Conservation (phyloP, 2,888 invertebrate genomes). For the Philhelius pedissequus region DNA sequence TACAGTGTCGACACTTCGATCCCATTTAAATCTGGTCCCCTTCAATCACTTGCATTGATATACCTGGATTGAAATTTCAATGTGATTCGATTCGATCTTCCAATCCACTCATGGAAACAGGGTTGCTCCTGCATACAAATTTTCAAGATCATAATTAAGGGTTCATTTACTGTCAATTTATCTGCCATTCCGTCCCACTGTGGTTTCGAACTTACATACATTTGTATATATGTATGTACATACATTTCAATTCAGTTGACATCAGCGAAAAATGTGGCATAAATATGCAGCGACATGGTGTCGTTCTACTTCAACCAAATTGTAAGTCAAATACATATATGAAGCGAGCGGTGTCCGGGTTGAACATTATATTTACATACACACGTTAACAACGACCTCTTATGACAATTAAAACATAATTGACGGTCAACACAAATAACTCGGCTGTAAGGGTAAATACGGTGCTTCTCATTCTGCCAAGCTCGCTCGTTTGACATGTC, state of each 20-base stretch:
- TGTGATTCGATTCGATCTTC: no score
- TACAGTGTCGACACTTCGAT: no score
- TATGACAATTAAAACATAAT: conserved; percentile 79
- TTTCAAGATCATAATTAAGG: no score
- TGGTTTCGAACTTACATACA: neutral
- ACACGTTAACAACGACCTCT: conserved; percentile 72
- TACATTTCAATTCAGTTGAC: conserved; percentile 61
- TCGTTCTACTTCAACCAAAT: neutral
- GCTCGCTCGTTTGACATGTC: conserved; percentile 12
- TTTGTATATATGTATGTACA: no score
- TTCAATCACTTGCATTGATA: no score
- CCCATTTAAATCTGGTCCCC: no score
- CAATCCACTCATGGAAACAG: no score
- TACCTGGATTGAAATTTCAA: no score
- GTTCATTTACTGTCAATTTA: no score
- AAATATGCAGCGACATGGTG: conserved; percentile 4
- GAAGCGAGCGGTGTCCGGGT: neutral
- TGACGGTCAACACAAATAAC: conserved; percentile 77
- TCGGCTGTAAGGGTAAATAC: conserved; percentile 64
- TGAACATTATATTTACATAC: conserved; percentile 46
- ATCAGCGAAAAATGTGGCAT: conserved; percentile 55
- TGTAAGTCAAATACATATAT: conserved; percentile 36
- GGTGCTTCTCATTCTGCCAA: conserved; percentile 69
- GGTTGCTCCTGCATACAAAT: no score
- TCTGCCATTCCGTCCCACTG: neutral